Base-by-base conservation (phyloP, 2,113 vertebrate species). In the Rhagologus leucostigma region DNA sequence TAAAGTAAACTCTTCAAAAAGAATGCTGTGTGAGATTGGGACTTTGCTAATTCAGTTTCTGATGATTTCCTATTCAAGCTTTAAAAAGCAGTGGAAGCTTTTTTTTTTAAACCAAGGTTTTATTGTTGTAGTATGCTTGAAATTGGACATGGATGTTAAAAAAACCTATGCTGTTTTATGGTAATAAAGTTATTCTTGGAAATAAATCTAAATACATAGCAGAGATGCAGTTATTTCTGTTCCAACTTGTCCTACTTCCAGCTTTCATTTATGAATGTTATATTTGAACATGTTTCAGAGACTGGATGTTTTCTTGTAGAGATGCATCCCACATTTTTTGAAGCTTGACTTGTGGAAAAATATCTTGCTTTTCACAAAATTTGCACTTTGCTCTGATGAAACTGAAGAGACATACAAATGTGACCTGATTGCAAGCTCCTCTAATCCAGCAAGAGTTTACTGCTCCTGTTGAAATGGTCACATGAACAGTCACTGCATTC, bases 141-240 rank as follows among this genome's bases (percentile, higher is more conserved):
- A 94, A 39, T 73, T 90, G 33, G 50, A 59, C 33, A 44, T n/a
- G 44, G 49, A 71, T 71, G 11, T 57, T 65, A 69, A 83, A 63
- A 67, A 88, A 63, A 59, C 9, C 33, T 46, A 18, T 83, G 55
- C 47, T 23, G 37, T 91, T 93, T 57, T 79, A 94, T 93, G 90
- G 75, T 93, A 83, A 91, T 91, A 74, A 71, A 91, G 52, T 83
- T 96, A 93, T 97, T 97, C 59, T 94, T 95, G 79, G 91, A 93
- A 91, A 63, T 71, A 74, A 80, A 84, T 76, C 90, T 95, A 96
- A 96, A 91, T 93, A 91, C 33, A 26, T 91, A 67, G 81, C 76
- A 70, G 71, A 81, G 89, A 87, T 62, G 46, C 65, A 80, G 94
- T 94, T 93, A 96, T 96, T 97, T 97, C 75, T 95, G 75, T 94